Conservation (phyloP, 1,140 invertebrate species). For the Trichonephila clavipes region DNA sequence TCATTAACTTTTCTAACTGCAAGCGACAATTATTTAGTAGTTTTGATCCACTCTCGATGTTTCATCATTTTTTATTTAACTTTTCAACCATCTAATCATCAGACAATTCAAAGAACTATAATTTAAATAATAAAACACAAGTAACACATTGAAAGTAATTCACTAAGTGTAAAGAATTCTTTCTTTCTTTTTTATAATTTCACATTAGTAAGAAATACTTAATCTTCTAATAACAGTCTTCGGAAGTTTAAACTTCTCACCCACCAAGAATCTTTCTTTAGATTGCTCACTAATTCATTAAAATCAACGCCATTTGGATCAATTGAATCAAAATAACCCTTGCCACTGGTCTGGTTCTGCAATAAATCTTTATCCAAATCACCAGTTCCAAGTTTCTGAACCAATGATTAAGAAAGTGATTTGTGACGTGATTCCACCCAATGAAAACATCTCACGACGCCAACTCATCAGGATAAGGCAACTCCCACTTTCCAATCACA, state of each 20-base stretch:
- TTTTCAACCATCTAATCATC: too few species aligned
- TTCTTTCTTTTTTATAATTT: too few species aligned
- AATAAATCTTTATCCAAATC: slow-evolving; percentile 27
- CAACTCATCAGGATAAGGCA: slow-evolving; percentile 8
- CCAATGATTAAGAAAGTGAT: slow-evolving; percentile 64
- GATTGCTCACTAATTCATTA: not conserved
- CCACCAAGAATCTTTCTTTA: not conserved
- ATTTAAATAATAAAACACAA: too few species aligned
- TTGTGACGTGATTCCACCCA: slow-evolving; percentile 47
- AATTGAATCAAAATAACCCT: not conserved
- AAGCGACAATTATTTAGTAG: too few species aligned
- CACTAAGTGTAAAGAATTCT: too few species aligned
- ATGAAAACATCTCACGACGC: slow-evolving; percentile 55
- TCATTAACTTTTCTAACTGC: too few species aligned
- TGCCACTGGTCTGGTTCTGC: not conserved
- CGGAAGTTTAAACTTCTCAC: not conserved
- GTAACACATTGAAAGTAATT: too few species aligned
- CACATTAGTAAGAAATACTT: not conserved
- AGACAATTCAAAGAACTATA: too few species aligned
- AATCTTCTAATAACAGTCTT: not conserved
- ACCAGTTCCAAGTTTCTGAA: not conserved
- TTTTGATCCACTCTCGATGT: too few species aligned
- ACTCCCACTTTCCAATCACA: slow-evolving; percentile 47
- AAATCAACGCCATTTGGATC: not conserved
- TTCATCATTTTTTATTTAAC: too few species aligned